A percentile compares a stretch with the other conserved stretches of the same genome.
phyloP scores from a whole-genome alignment of 2,888 invertebrate genomes.

The Acronicta alni region DNA sequence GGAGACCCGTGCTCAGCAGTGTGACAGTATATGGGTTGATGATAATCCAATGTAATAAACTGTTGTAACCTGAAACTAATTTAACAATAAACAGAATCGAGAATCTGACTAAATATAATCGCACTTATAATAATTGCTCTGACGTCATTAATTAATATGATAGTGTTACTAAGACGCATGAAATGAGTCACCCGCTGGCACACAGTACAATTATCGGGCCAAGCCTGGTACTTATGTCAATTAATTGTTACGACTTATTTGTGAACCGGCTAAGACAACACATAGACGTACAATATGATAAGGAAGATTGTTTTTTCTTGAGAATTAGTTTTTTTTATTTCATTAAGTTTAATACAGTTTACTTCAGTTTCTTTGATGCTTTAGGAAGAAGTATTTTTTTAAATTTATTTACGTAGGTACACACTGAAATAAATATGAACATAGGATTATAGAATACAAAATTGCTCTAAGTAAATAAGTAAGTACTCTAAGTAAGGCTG shows the following conservation, averaged over 20 bases:
- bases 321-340: neutral
- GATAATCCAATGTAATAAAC: neutral
- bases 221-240: constrained; percentile 81
- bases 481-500: too few species aligned
- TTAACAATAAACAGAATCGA: constrained; percentile 41
- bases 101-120: constrained; percentile 55
- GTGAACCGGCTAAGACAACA: constrained; percentile 61
- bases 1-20: too few species aligned
- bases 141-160: constrained; percentile 59
- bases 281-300: constrained; percentile 54
- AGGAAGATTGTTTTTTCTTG: constrained; percentile 8
- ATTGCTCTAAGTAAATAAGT: too few species aligned
- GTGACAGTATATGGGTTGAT: too few species aligned
- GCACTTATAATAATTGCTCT: constrained; percentile 52
- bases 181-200: constrained; percentile 69
- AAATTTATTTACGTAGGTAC: too few species aligned
- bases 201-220: constrained; percentile 77
- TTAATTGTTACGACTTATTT: constrained; percentile 80
- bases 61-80: constrained; percentile 39
- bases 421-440: too few species aligned
- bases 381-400: too few species aligned
- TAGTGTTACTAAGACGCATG: constrained; percentile 43
- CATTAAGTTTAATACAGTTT: too few species aligned
- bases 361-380: too few species aligned
- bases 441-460: too few species aligned